Conservation (phyloP, 2,113 vertebrate species). For the Tricholaema leucomelas region DNA sequence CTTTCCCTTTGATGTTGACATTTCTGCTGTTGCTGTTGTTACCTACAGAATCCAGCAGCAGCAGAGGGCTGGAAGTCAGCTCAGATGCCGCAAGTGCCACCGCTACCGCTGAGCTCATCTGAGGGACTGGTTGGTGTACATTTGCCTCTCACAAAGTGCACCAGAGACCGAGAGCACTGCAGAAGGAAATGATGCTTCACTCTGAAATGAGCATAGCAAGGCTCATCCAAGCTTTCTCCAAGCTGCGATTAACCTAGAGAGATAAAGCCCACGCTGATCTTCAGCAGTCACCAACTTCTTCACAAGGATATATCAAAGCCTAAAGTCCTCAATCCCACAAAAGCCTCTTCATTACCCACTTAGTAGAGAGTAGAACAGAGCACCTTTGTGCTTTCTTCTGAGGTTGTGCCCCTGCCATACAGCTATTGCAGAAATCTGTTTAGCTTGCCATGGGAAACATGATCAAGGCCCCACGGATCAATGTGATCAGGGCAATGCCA, state of each 20-base stretch:
- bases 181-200: background rate
- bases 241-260: background rate
- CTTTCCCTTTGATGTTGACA: background rate
- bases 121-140: too few species aligned
- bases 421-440: too few species aligned
- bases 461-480: too few species aligned
- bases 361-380: background rate
- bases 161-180: background rate
- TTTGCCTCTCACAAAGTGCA: too few species aligned
- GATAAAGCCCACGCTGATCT: background rate
- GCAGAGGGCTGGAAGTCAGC: background rate
- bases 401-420: too few species aligned
- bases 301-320: background rate
- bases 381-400: background rate
- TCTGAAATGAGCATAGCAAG: background rate
- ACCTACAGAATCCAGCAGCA: background rate
- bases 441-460: too few species aligned
- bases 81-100: conserved; percentile 5
- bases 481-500: too few species aligned
- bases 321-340: background rate
- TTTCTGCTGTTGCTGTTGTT: background rate
- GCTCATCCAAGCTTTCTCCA: background rate
- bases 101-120: background rate
- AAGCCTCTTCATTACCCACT: background rate
- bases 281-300: too few species aligned